phyloP scores from a whole-genome alignment of 2,113 vertebrate species.

The Poicephalus meyeri region DNA sequence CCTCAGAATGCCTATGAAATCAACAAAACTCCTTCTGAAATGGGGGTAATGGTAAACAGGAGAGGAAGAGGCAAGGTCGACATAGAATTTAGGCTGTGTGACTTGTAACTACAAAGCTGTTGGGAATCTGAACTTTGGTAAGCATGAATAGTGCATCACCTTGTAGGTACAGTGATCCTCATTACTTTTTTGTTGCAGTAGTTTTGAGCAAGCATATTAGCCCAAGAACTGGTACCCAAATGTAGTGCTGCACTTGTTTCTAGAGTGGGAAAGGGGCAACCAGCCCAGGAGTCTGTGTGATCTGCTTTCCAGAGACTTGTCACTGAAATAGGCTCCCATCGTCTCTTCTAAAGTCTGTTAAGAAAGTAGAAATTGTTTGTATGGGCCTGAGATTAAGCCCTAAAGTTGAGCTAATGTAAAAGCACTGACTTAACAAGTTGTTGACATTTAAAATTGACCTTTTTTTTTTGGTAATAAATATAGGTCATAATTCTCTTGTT shows the following conservation, averaged over 20 bases:
- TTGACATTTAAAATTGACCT: not conserved
- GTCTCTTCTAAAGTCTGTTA: not conserved
- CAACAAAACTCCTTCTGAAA: not conserved
- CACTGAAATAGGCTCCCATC: not conserved
- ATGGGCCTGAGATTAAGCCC: not conserved
- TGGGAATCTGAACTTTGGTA: not conserved
- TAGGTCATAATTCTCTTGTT: not conserved
- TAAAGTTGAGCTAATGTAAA: not conserved
- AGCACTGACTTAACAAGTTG: not conserved
- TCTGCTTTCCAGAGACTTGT: not conserved
- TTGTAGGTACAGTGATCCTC: too few species aligned
- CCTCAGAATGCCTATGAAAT: not conserved
- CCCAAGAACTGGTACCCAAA: not conserved
- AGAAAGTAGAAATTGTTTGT: not conserved
- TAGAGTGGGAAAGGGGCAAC: not conserved
- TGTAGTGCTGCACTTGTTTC: not conserved
- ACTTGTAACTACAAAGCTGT: not conserved
- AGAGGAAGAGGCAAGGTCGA: not conserved
- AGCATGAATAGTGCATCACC: not conserved
- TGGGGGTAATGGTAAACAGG: rapidly evolving
- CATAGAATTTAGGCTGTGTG: not conserved
- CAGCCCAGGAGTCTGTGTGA: not conserved
- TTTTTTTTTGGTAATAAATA: not conserved
- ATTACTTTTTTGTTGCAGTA: not conserved
- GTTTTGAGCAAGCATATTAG: not conserved